These are phyloP conservation scores for Tachyglossus aculeatus DNA, from an alignment of 2,797 vertebrate genomes.

Conservation along the genomic window DNA sequence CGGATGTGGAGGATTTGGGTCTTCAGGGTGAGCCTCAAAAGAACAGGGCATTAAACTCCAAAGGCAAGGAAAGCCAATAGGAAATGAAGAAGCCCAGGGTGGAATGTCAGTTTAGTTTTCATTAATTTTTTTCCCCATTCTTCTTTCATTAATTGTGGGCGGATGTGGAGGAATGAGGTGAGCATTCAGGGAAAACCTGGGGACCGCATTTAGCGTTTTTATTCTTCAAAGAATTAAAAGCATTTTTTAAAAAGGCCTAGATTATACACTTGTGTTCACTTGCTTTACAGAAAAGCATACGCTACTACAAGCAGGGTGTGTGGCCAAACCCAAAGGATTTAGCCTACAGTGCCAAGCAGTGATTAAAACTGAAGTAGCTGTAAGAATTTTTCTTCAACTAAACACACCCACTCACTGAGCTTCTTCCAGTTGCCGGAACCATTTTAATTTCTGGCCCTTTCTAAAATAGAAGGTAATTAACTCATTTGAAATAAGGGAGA, in stretches of 20 bases:
- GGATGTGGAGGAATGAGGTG: neutral
- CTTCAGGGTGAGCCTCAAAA: neutral
- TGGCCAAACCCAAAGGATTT: too few relatives aligned
- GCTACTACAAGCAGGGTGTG: neutral
- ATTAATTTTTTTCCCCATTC: too few relatives aligned
- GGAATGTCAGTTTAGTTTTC: too few relatives aligned
- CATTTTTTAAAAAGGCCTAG: neutral
- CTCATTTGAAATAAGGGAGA: neutral
- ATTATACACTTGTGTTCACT: too few relatives aligned
- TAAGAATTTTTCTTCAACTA: neutral
- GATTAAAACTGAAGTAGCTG: neutral
- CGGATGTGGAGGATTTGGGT: too few relatives aligned
- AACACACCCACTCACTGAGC: neutral
- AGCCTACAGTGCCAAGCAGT: neutral
- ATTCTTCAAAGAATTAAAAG: neutral
- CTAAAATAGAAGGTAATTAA: neutral
- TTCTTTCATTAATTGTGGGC: too few relatives aligned
- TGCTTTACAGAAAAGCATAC: neutral
- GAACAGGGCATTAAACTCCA: neutral
- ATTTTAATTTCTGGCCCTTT: neutral
- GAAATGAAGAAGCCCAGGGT: too few relatives aligned
- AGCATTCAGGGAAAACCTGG: neutral
- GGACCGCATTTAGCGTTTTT: neutral
- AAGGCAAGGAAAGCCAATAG: rapidly evolving
- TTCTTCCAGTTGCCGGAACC: neutral